Conservation (phyloP, 2,797 vertebrate species). For the Sardinella longiceps region DNA sequence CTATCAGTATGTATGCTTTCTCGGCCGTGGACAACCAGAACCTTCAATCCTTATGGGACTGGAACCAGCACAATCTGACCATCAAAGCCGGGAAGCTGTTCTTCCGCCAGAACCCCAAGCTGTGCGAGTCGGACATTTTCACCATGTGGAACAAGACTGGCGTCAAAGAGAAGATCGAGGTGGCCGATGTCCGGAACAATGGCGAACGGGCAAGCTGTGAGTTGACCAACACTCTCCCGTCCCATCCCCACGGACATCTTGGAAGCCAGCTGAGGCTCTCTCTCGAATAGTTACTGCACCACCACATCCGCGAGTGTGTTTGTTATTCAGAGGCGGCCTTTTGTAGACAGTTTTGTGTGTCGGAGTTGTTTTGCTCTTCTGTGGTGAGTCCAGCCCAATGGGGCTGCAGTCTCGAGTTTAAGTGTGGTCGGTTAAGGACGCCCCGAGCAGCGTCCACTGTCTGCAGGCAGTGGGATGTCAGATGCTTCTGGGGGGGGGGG, state of each 20-base stretch:
- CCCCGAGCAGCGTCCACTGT: background rate
- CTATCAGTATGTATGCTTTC: conserved; percentile 88
- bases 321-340: background rate
- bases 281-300: background rate
- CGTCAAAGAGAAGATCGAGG: conserved; percentile 81
- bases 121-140: conserved; percentile 94
- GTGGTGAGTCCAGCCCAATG: background rate
- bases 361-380: background rate
- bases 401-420: background rate
- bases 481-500: background rate
- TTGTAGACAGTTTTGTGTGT: background rate
- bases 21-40: conserved; percentile 94
- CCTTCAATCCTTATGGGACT: conserved; percentile 95
- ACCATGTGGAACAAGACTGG: conserved; percentile 91
- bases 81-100: conserved; percentile 89
- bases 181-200: conserved; percentile 91
- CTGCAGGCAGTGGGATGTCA: conserved; percentile 25
- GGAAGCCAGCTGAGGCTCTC: background rate
- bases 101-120: conserved; percentile 92
- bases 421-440: background rate
- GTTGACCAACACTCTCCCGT: conserved; percentile 59
- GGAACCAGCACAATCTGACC: conserved; percentile 94
- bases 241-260: background rate
- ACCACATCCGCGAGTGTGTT: background rate
- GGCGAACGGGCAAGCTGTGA: conserved; percentile 95